phyloP scores from a whole-genome alignment of 2,113 vertebrate genomes.

The Lathamus discolor region DNA sequence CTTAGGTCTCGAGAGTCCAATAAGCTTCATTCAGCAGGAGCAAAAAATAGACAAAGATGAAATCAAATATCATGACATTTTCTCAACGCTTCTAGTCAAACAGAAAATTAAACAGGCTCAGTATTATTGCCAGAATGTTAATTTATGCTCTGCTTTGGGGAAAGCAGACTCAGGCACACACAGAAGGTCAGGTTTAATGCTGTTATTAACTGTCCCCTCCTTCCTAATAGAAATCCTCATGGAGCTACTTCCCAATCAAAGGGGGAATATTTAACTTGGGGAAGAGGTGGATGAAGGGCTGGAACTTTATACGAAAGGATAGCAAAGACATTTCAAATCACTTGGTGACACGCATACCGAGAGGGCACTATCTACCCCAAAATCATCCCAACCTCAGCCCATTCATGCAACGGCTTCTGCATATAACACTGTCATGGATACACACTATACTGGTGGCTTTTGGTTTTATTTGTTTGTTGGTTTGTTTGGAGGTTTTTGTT shows the following conservation, averaged over 20 bases:
- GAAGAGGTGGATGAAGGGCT: neutral
- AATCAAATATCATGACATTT: slow-evolving; percentile 67
- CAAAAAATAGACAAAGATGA: slow-evolving; percentile 58
- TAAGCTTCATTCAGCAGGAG: slow-evolving; percentile 14
- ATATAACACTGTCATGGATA: neutral
- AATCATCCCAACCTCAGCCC: neutral
- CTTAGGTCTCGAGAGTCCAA: neutral
- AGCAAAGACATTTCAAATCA: neutral
- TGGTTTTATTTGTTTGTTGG: neutral
- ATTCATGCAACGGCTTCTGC: neutral
- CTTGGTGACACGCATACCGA: neutral
- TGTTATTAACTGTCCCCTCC: slow-evolving; percentile 24
- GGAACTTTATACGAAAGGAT: neutral
- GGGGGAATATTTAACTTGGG: neutral
- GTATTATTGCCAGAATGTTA: slow-evolving; percentile 53
- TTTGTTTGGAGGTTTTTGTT: neutral
- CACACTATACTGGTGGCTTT: accelerated
- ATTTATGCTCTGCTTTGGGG: slow-evolving; percentile 38
- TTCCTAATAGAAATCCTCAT: neutral
- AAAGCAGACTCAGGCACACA: neutral
- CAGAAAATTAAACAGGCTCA: slow-evolving; percentile 63
- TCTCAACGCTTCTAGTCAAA: slow-evolving; percentile 48
- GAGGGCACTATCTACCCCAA: neutral
- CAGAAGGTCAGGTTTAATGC: slow-evolving; percentile 50
- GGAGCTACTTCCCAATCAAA: neutral